phyloP scores from a whole-genome alignment of 53 echinoderm and acorn worm species.

The Holothuria scabra region DNA sequence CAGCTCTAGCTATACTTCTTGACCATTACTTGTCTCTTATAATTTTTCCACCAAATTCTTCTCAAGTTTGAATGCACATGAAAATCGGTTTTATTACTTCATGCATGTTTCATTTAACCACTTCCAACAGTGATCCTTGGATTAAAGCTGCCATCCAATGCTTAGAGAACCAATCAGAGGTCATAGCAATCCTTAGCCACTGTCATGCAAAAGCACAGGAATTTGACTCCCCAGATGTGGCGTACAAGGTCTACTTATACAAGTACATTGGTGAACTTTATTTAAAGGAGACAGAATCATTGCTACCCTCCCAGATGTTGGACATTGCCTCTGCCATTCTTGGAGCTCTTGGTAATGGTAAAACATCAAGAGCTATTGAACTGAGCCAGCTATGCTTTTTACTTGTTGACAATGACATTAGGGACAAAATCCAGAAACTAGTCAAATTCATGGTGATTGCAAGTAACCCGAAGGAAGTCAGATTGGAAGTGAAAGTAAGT shows the following conservation, averaged over 20 bases:
- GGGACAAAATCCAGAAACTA: conserved; percentile 67
- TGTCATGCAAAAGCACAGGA: conserved; percentile 63
- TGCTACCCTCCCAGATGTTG: conserved; percentile 68
- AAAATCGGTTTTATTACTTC: too few relatives aligned
- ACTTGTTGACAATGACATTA: conserved; percentile 54
- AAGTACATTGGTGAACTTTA: conserved; percentile 29
- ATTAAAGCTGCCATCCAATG: conserved; percentile 76
- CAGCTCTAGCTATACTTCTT: too few relatives aligned
- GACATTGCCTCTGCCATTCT: conserved; percentile 68
- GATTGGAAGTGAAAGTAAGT: conserved; percentile 80
- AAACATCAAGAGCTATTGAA: conserved; percentile 77
- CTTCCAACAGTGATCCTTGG: conserved; percentile 75
- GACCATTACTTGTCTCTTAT: too few relatives aligned
- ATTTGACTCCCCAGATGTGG: conserved; percentile 50
- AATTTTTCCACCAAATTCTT: too few relatives aligned
- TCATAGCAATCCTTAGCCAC: conserved; percentile 58
- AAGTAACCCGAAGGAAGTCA: conserved; percentile 64
- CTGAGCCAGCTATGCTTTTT: conserved; percentile 75
- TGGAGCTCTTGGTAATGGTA: conserved; percentile 73
- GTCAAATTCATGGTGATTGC: conserved; percentile 87
- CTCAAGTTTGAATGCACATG: too few relatives aligned
- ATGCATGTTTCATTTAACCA: too few relatives aligned
- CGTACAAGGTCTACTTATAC: conserved; percentile 43
- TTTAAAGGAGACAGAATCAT: conserved; percentile 27
- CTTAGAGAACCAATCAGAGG: conserved; percentile 84